A percentile compares a stretch with the other conserved stretches of the same genome.
Conservation (phyloP, 2,888 invertebrate species). For the Siphonodentalium dalli region DNA sequence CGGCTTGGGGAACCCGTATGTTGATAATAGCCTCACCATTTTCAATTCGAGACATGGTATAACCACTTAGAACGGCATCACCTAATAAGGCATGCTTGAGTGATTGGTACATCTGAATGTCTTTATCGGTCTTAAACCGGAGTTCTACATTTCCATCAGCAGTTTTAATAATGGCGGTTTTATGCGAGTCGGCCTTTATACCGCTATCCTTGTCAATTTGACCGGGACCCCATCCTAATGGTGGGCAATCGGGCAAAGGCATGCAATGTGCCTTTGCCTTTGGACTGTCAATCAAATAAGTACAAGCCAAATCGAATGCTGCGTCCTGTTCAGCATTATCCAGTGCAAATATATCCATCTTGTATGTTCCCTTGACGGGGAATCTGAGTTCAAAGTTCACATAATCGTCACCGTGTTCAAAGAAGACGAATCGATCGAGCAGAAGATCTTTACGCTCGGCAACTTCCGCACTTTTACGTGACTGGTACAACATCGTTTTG, state of each 20-base stretch:
- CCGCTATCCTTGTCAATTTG: conserved; percentile 50
- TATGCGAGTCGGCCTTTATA: conserved; percentile 51
- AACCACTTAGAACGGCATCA: conserved; percentile 52
- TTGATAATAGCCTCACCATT: conserved; percentile 51
- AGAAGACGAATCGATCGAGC: conserved; percentile 57
- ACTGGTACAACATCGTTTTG: conserved; percentile 56
- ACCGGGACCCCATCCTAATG: conserved; percentile 60
- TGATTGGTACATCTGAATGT: conserved; percentile 47
- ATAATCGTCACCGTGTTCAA: conserved; percentile 46
- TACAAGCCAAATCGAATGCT: conserved; percentile 56
- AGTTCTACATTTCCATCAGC: conserved; percentile 57
- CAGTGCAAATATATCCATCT: conserved; percentile 59
- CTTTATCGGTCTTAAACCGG: conserved; percentile 45
- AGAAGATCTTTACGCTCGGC: conserved; percentile 36
- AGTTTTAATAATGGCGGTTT: conserved; percentile 50
- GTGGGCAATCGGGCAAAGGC: conserved; percentile 57
- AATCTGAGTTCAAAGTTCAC: conserved; percentile 48
- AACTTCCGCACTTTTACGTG: conserved; percentile 18
- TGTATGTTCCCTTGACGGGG: conserved; percentile 53
- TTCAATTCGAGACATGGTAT: conserved; percentile 48
- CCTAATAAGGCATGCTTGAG: conserved; percentile 53
- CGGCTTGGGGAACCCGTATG: conserved; percentile 52
- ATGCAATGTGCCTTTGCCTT: conserved; percentile 45
- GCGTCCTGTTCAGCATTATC: conserved; percentile 47
- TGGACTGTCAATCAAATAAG: conserved; percentile 56